Conservation (phyloP, 2,113 vertebrate species). For the Hassar affinis region DNA sequence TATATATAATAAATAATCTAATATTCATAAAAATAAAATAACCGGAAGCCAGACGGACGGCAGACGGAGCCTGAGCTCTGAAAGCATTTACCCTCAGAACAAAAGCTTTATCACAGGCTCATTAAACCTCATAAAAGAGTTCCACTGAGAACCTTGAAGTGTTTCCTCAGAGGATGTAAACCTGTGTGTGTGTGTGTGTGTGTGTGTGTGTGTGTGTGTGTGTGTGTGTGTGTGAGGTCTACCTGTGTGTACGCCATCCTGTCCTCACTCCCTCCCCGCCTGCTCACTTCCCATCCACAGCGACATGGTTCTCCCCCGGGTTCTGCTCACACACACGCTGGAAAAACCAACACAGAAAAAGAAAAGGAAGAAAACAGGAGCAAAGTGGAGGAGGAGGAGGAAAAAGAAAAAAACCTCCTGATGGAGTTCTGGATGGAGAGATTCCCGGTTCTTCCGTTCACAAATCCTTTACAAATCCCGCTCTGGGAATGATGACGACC, state of each 20-base stretch:
- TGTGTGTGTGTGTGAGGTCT: conserved; percentile 21
- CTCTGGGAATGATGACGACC: conserved; percentile 29
- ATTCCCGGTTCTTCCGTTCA: not conserved
- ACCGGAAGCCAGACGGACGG: no score
- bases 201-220: conserved; percentile 18
- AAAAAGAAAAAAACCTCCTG: not conserved
- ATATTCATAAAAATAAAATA: no score
- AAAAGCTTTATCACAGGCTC: not conserved
- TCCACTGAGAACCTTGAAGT: not conserved
- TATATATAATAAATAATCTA: no score
- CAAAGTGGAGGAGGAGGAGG: not conserved
- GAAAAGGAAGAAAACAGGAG: conserved; percentile 1
- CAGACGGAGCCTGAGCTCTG: no score
- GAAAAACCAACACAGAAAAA: not conserved
- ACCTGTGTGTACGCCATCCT: conserved; percentile 58
- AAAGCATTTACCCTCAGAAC: not conserved
- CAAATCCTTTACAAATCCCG: conserved; percentile 20
- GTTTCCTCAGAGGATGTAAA: not conserved
- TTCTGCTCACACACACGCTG: not conserved
- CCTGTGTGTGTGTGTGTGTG: not conserved
- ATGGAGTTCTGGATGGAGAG: not conserved
- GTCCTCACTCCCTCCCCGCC: conserved; percentile 42
- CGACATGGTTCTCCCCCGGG: conserved; percentile 37
- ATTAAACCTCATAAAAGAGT: not conserved
- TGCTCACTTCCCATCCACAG: conserved; percentile 38